Evolutionary conservation across 2,888 invertebrate genomes (phyloP).

Genomic region (Temnothorax unifasciatus): DNA sequence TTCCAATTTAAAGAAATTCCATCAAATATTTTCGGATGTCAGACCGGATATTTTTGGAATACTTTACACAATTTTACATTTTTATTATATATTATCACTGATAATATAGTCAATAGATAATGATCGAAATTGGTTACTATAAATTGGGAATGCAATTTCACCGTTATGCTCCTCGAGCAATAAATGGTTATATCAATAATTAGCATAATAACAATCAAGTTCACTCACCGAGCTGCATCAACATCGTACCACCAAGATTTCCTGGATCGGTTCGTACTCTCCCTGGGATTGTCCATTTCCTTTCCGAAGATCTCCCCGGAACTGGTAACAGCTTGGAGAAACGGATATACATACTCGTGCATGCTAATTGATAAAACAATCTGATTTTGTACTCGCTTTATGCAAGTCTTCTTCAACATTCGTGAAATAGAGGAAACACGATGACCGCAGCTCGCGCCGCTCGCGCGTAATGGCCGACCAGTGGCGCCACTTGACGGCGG

Average conservation of each 20-base stretch:
- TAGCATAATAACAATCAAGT: slow-evolving; percentile 7
- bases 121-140: not conserved
- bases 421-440: not conserved
- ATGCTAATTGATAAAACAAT: not conserved
- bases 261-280: not conserved
- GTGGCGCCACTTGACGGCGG: not conserved
- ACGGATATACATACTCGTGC: too few relatives aligned
- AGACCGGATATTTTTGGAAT: too few relatives aligned
- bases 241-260: not conserved
- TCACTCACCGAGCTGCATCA: not conserved
- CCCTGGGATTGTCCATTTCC: not conserved
- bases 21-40: not conserved
- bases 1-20: too few relatives aligned
- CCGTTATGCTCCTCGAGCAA: not conserved
- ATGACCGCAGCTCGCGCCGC: too few relatives aligned
- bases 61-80: too few relatives aligned
- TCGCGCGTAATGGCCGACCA: not conserved
- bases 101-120: not conserved
- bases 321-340: not conserved
- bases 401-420: not conserved
- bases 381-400: not conserved
- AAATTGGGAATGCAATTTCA: not conserved
- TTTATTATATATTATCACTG: not conserved
- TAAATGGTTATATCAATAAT: not conserved
- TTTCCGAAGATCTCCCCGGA: not conserved